Percentiles rank a stretch among this genome's conserved stretches.
phyloP scores from a whole-genome alignment of 2,888 invertebrate genomes.

The Cephus nigrinus region DNA sequence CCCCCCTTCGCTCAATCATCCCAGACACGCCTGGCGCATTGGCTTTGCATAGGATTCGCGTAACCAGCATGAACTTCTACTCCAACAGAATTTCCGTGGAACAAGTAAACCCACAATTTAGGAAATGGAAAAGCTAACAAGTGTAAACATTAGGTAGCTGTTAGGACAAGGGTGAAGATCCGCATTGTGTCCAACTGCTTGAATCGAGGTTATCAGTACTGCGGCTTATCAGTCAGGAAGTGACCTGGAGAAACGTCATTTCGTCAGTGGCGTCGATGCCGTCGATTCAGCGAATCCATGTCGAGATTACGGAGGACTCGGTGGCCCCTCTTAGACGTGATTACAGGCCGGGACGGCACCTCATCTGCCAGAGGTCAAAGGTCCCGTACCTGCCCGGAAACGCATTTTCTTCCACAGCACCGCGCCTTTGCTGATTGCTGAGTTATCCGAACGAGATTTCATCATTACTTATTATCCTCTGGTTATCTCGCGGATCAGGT shows the following conservation, averaged over 20 bases:
- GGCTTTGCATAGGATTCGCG: conserved; percentile 47
- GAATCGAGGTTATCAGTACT: no score
- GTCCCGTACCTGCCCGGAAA: conserved; percentile 58
- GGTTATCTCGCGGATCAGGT: no score
- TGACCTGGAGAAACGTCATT: neutral
- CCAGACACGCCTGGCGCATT: conserved; percentile 58
- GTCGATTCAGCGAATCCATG: conserved; percentile 29
- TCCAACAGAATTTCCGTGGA: no score
- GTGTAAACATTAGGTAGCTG: no score
- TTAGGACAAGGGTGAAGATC: no score
- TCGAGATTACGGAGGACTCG: conserved; percentile 38
- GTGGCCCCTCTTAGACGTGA: conserved; percentile 47
- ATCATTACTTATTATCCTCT: no score
- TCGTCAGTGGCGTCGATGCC: neutral
- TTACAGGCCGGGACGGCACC: conserved; percentile 56
- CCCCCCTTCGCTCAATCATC: conserved; percentile 55
- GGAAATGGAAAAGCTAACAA: no score
- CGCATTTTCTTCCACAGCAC: conserved; percentile 44
- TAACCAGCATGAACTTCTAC: no score
- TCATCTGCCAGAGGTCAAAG: conserved; percentile 55
- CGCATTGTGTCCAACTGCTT: no score
- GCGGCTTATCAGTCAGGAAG: no score
- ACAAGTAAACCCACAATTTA: no score
- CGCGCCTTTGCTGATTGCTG: neutral
- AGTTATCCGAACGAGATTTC: neutral